These are phyloP conservation scores for Drosophila lini DNA, from an alignment of 1,140 invertebrate species.

Conservation along the genomic window DNA sequence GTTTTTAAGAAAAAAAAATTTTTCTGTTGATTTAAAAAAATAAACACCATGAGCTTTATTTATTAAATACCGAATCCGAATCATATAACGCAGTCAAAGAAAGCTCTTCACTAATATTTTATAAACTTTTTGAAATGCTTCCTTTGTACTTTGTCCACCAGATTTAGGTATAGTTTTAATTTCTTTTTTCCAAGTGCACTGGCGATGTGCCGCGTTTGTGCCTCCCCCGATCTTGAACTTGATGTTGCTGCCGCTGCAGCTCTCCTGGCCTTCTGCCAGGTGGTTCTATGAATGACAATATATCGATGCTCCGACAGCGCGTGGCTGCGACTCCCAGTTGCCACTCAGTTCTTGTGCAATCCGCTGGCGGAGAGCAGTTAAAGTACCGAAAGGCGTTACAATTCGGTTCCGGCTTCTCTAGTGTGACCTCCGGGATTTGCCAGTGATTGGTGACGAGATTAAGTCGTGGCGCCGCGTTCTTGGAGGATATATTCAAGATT, in stretches of 20 bases:
- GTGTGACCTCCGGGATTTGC: conserved; percentile 7
- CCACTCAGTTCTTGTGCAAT: conserved; percentile 49
- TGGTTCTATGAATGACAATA: conserved; percentile 52
- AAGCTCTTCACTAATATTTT: background rate
- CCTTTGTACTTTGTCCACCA: background rate
- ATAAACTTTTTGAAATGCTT: background rate
- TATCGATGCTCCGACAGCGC: conserved; percentile 12
- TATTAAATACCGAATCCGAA: background rate
- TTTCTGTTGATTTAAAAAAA: too few relatives aligned
- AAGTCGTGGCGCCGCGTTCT: conserved; percentile 11
- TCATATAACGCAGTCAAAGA: background rate
- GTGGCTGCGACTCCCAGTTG: conserved; percentile 2
- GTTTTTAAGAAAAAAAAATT: too few relatives aligned
- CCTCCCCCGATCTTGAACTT: conserved; percentile 49
- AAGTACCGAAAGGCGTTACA: conserved; percentile 11
- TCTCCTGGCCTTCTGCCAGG: conserved; percentile 49
- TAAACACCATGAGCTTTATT: too few relatives aligned
- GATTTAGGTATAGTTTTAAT: background rate
- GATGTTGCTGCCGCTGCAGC: conserved; percentile 6
- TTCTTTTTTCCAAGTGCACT: conserved; percentile 4
- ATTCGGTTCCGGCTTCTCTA: conserved; percentile 1
- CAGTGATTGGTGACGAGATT: conserved; percentile 26
- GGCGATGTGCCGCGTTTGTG: background rate
- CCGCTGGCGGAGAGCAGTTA: conserved; percentile 11
- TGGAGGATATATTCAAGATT: conserved; percentile 21